Conservation (phyloP, 2,797 vertebrate species). For the Cuniculus paca region DNA sequence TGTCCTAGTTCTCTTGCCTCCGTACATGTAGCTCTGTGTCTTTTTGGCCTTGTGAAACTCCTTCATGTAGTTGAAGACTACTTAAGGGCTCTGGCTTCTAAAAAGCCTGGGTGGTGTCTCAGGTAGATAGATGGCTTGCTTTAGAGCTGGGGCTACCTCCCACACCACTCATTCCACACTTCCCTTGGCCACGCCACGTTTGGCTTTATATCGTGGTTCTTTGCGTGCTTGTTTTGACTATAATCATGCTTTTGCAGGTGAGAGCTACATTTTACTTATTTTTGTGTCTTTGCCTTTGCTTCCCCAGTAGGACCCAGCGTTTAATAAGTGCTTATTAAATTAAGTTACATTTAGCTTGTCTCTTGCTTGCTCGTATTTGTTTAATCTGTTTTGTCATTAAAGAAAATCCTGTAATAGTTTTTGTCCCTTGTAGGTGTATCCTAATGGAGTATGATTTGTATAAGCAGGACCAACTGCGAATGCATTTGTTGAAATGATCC, state of each 20-base stretch:
- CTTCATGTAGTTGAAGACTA: background rate
- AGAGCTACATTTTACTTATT: conserved; percentile 18
- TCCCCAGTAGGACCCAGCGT: background rate
- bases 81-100: background rate
- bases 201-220: background rate
- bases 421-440: background rate
- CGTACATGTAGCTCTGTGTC: background rate
- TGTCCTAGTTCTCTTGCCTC: background rate
- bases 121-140: background rate
- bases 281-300: background rate
- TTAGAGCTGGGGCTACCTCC: background rate
- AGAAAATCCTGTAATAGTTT: background rate
- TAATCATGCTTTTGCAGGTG: background rate
- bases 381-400: conserved; percentile 51
- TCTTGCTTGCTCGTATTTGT: conserved; percentile 43
- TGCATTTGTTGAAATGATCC: background rate
- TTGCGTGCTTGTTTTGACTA: background rate
- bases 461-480: background rate
- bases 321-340: conserved; percentile 39
- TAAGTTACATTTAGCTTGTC: conserved; percentile 14
- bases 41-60: background rate
- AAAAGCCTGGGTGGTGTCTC: background rate
- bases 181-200: background rate
- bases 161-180: background rate
- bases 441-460: background rate